Evolutionary conservation across 2,113 vertebrate genomes (phyloP).

Genomic region (Saimiri boliviensis): DNA sequence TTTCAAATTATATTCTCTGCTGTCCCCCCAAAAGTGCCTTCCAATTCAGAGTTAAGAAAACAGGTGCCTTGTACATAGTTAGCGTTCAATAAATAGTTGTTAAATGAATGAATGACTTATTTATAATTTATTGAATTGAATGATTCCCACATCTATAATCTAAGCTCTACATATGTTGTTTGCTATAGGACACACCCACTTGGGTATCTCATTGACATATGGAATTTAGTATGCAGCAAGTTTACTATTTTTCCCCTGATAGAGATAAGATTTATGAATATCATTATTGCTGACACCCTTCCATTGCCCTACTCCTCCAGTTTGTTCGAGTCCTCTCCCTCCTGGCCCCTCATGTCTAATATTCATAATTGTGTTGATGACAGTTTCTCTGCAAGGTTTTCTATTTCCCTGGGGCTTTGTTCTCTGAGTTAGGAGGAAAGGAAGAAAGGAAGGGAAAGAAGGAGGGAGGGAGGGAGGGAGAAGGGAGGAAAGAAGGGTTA

Average conservation of each 20-base stretch:
- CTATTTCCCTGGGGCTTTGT: background rate
- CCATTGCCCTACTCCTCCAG: background rate
- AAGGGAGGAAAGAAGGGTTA: background rate
- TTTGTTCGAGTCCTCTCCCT: background rate
- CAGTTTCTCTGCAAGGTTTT: background rate
- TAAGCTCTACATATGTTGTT: background rate
- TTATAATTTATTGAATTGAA: background rate
- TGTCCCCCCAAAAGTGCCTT: background rate
- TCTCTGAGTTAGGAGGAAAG: conserved; percentile 1
- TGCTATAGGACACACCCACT: conserved; percentile 5
- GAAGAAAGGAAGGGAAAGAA: background rate
- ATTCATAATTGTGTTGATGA: background rate
- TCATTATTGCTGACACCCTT: background rate
- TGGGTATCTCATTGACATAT: background rate
- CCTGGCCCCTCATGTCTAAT: background rate
- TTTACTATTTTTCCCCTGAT: background rate
- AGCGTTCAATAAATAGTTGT: background rate
- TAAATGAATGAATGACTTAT: background rate
- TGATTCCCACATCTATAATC: conserved; percentile 1
- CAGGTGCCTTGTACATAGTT: background rate
- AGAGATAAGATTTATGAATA: background rate
- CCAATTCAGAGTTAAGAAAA: conserved; percentile 10
- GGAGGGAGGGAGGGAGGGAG: background rate
- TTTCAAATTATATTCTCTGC: background rate
- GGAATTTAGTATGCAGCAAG: background rate